These are phyloP conservation scores for Molossus molossus DNA, from an alignment of 2,797 vertebrate species.

Conservation along the genomic window DNA sequence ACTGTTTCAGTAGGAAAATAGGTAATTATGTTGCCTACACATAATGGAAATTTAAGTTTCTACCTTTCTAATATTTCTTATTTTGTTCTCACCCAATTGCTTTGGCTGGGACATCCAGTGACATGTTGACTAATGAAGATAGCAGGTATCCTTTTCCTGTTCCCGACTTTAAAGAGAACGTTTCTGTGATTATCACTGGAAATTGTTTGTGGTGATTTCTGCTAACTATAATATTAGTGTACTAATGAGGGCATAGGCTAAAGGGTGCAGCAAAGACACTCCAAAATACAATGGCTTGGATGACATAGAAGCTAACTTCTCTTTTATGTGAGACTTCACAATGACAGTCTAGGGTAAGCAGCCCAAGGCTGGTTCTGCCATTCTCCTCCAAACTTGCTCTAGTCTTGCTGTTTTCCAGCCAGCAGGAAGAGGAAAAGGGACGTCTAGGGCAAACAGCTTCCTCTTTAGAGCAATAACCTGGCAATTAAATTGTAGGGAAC, in stretches of 20 bases:
- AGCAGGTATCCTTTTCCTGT: neutral
- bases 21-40: neutral
- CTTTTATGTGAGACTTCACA: neutral
- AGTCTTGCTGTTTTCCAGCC: neutral
- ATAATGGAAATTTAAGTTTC: neutral
- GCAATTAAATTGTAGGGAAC: no score
- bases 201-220: neutral
- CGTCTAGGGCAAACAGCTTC: neutral
- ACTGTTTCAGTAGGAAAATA: constrained; percentile 10
- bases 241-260: neutral
- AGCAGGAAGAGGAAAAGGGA: neutral
- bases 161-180: neutral
- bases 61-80: neutral
- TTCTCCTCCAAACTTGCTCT: neutral
- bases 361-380: neutral
- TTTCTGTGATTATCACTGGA: neutral
- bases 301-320: neutral
- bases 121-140: neutral
- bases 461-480: neutral
- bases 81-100: constrained; percentile 43
- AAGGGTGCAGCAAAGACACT: neutral
- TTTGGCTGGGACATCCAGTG: neutral
- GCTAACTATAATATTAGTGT: neutral
- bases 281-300: neutral
- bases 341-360: neutral